A percentile compares a stretch with the other conserved stretches of the same genome.
These are phyloP conservation scores for Moxostoma hubbsi DNA, from an alignment of 2,797 vertebrate species.

Conservation along the genomic window DNA sequence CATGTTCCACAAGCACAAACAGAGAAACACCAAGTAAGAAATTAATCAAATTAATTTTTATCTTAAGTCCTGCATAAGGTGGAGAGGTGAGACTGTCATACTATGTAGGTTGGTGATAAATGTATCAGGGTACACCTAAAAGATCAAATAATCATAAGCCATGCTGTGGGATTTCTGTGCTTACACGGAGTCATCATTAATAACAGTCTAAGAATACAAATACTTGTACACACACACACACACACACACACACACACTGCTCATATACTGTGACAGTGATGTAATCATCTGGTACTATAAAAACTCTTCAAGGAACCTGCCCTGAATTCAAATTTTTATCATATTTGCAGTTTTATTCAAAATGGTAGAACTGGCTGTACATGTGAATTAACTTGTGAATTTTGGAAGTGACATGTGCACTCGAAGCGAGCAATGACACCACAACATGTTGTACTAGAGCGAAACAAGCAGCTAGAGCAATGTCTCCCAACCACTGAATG, in stretches of 20 bases:
- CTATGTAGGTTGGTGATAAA: conserved; percentile 36
- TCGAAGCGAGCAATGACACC: too few relatives aligned
- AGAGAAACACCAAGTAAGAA: conserved; percentile 13
- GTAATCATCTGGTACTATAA: too few relatives aligned
- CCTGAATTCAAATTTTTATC: too few relatives aligned
- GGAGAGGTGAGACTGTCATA: conserved; percentile 37
- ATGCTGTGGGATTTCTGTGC: conserved; percentile 41
- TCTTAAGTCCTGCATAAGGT: conserved; percentile 41
- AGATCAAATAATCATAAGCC: conserved; percentile 53
- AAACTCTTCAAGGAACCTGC: too few relatives aligned
- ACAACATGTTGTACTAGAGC: too few relatives aligned
- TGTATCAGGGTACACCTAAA: conserved; percentile 46
- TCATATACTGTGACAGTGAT: too few relatives aligned
- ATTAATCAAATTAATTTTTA: conserved; percentile 45
- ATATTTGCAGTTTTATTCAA: too few relatives aligned
- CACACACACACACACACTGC: not conserved
- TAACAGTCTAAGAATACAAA: conserved; percentile 54
- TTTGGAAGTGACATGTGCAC: too few relatives aligned
- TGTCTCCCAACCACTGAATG: too few relatives aligned
- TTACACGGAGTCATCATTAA: conserved; percentile 53
- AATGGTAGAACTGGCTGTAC: too few relatives aligned
- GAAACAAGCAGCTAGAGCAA: too few relatives aligned
- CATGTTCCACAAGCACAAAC: conserved; percentile 35
- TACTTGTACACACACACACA: conserved; percentile 21
- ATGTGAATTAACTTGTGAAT: too few relatives aligned